Conservation (phyloP, 2,888 invertebrate species). For the Cenopis cana region DNA sequence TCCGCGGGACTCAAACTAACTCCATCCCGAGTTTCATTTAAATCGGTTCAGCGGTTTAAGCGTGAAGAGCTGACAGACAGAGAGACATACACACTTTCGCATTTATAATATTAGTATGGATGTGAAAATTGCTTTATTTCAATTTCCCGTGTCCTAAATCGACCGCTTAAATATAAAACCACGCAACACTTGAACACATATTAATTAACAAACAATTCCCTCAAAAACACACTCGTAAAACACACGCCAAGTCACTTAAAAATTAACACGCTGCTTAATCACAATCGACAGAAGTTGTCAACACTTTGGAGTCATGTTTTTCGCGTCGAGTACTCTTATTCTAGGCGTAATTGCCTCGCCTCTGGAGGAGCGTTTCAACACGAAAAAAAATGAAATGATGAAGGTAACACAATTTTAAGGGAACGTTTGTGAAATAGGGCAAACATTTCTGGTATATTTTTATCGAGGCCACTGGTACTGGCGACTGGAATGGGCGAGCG, state of each 20-base stretch:
- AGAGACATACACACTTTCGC: too few species aligned
- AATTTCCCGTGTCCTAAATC: neutral
- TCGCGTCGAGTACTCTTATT: constrained; percentile 14
- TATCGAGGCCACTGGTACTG: neutral
- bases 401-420: constrained; percentile 30
- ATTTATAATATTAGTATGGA: too few species aligned
- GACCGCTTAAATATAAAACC: neutral
- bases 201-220: neutral
- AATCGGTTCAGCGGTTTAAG: too few species aligned
- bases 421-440: constrained; percentile 16
- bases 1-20: too few species aligned
- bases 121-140: neutral
- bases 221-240: constrained; percentile 5
- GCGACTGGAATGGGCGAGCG: too few species aligned
- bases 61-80: too few species aligned
- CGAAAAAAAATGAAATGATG: constrained; percentile 26
- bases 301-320: constrained; percentile 16
- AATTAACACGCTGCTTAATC: constrained; percentile 18
- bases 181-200: neutral
- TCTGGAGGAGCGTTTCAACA: constrained; percentile 17
- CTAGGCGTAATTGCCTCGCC: constrained; percentile 10
- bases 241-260: constrained; percentile 22
- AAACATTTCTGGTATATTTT: constrained; percentile 24
- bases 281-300: constrained; percentile 24
- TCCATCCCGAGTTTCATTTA: too few species aligned